Evolutionary conservation across 2,113 vertebrate species (phyloP).

Genomic region (Merops nubicus): DNA sequence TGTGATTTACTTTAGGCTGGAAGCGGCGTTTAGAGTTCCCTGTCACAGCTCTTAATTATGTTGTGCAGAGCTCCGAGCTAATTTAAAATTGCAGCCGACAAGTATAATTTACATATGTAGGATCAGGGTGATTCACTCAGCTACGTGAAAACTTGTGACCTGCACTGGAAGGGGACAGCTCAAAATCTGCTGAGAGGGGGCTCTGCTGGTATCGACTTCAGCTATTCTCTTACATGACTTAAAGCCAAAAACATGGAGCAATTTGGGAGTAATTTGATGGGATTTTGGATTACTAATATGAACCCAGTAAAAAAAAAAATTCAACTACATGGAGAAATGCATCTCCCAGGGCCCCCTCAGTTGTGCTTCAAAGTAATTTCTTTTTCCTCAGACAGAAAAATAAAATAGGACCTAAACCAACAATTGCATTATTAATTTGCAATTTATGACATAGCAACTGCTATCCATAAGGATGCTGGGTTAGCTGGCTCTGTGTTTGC

Average conservation of each 20-base stretch:
- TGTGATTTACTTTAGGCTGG: slow-evolving; percentile 24
- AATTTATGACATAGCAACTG: neutral
- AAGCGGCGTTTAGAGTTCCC: slow-evolving; percentile 13
- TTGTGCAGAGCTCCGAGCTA: slow-evolving; percentile 17
- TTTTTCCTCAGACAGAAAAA: neutral
- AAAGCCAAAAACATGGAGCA: neutral
- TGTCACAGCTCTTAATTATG: neutral
- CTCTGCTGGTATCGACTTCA: neutral
- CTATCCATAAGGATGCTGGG: neutral
- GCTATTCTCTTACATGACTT: neutral
- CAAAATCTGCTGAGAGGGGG: neutral
- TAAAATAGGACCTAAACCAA: neutral
- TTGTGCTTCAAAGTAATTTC: neutral
- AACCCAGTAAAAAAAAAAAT: neutral
- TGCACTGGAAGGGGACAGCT: neutral
- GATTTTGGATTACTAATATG: neutral
- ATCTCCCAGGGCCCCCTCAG: neutral
- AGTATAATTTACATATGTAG: neutral
- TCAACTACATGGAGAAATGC: neutral
- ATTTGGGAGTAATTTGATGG: neutral
- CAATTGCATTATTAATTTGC: neutral
- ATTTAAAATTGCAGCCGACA: slow-evolving; percentile 11
- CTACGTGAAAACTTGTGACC: neutral
- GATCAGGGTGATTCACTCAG: neutral
- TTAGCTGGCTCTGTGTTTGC: neutral